Base-by-base conservation (phyloP, 2,113 vertebrate species). In the Gallinago paraguaiae region DNA sequence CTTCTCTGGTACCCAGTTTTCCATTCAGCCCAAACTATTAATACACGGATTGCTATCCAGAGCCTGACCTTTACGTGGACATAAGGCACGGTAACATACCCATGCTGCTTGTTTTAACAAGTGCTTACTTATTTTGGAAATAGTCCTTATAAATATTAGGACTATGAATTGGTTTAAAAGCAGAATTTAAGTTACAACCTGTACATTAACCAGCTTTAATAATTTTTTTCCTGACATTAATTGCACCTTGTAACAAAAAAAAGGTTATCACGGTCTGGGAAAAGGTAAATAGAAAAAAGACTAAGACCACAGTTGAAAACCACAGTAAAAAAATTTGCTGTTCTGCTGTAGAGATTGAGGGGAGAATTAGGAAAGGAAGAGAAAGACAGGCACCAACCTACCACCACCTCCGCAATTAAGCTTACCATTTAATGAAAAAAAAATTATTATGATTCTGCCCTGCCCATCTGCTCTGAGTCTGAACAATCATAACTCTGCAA, bases 391-490 rank as follows among this genome's bases (percentile, higher is more conserved):
- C 97, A 97, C 97, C 97, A 98, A 98, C 97, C 98, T 98, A 98
- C 98, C 98, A 98, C 98, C 98, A 98, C 98, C 97, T 98, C 98
- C 97, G 98, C 98, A 97, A 97, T 94, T 90, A 90, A 97, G 82
- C 76, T 92, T 94, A 98, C 65, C 76, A 90, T 97, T 96, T 96
- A 81, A 97, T 96, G 86, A 91, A 93, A 91, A 92, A 63, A 88
- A 82, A 28, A 53, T 41, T 8, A 91, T 85, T 91, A 97, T 5
- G 5, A 95, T 95, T 98, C 98, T 98, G 98, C 98, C 98, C 98
- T 98, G 98, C 98, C 98, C 98, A 97, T 98, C 98, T 98, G 98
- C 98, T 98, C 98, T 98, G 98, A 98, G 98, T 98, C 98, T 98
- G 98, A 98, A 98, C 97, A 97, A 90, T 98, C 96, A 98, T 96